These are phyloP conservation scores for Ferrisia virgata DNA, from an alignment of 2,888 invertebrate genomes.

Conservation along the genomic window DNA sequence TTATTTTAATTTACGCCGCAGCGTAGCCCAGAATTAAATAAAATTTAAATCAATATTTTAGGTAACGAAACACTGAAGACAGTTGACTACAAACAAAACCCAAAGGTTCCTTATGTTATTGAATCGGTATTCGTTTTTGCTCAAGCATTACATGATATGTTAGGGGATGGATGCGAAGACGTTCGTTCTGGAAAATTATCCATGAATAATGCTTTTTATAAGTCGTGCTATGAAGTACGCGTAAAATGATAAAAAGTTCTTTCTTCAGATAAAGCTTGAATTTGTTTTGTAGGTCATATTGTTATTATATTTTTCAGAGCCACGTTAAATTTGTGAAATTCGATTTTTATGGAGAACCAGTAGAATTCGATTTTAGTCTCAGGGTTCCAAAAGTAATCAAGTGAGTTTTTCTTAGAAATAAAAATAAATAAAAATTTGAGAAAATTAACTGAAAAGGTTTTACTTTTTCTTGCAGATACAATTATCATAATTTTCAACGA, in stretches of 20 bases:
- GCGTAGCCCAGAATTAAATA: neutral
- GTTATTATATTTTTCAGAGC: neutral
- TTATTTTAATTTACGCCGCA: neutral
- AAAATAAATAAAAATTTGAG: neutral
- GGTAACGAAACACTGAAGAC: neutral
- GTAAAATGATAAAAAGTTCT: neutral
- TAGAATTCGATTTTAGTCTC: neutral
- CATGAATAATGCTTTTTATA: conserved; percentile 51
- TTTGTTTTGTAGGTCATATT: neutral
- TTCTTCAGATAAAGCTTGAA: neutral
- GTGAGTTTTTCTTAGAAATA: neutral
- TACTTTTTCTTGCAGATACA: conserved; percentile 66
- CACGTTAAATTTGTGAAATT: neutral
- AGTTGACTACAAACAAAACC: conserved; percentile 66
- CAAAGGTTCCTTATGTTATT: conserved; percentile 74
- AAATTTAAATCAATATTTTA: neutral
- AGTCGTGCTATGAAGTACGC: neutral
- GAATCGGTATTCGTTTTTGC: conserved; percentile 75
- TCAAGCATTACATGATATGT: conserved; percentile 69
- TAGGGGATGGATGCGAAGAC: conserved; percentile 54
- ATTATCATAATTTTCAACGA: conserved; percentile 71
- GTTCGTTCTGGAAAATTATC: conserved; percentile 65
- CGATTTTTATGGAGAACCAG: neutral
- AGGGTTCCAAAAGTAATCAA: neutral
- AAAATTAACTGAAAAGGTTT: too few relatives aligned